A percentile compares a stretch with the other conserved stretches of the same genome.
Conservation (phyloP, 1,140 invertebrate genomes). For the Leptinotarsa undecemlineata region DNA sequence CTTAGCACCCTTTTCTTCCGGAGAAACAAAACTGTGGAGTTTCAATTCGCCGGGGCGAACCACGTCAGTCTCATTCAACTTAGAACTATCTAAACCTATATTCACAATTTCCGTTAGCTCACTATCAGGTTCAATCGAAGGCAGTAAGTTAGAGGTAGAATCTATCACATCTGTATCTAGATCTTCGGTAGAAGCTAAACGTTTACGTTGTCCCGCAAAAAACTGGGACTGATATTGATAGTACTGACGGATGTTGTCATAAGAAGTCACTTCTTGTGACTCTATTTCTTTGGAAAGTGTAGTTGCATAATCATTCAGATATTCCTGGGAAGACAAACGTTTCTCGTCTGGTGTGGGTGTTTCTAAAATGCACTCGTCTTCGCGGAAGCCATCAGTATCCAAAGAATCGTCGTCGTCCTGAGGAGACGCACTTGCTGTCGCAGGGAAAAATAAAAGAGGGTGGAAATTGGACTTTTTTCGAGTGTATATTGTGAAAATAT, state of each 20-base stretch:
- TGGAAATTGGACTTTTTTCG: conserved; percentile 20
- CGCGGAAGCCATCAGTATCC: conserved; percentile 59
- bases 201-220: conserved; percentile 49
- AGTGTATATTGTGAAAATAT: conserved; percentile 27
- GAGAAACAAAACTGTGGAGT: conserved; percentile 48
- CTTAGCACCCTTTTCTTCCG: conserved; percentile 57
- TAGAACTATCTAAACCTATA: conserved; percentile 46
- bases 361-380: conserved; percentile 56
- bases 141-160: conserved; percentile 40
- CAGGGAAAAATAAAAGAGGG: conserved; percentile 43
- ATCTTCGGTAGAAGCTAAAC: conserved; percentile 53
- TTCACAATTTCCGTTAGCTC: conserved; percentile 44
- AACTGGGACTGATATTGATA: conserved; percentile 49
- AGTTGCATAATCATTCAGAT: conserved; percentile 17
- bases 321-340: neutral
- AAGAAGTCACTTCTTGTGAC: conserved; percentile 47
- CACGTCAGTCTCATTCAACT: conserved; percentile 44
- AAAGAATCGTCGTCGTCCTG: conserved; percentile 61
- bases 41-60: conserved; percentile 44
- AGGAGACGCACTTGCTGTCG: conserved; percentile 56
- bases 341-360: conserved; percentile 51
- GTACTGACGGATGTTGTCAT: conserved; percentile 50
- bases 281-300: conserved; percentile 32
- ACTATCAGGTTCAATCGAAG: conserved; percentile 39
- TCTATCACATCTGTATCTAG: conserved; percentile 49